Conservation (phyloP, 2,888 invertebrate species). For the Brachyopa scutellaris region DNA sequence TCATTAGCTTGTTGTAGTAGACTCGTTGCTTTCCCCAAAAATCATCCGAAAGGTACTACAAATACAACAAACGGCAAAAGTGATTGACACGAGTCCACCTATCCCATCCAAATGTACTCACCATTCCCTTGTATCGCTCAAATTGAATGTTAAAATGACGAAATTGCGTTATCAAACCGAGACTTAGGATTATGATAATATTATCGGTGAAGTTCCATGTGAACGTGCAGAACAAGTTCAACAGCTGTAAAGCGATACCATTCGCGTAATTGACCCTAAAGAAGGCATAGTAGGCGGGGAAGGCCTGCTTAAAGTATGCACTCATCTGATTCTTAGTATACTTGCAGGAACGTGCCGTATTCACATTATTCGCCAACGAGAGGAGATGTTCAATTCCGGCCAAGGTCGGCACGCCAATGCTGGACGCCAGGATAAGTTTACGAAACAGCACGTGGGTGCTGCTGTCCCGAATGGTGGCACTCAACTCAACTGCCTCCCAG, state of each 20-base stretch:
- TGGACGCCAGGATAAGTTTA: conserved; percentile 47
- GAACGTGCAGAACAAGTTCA: conserved; percentile 82
- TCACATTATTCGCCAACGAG: conserved; percentile 84
- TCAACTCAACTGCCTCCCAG: conserved; percentile 81
- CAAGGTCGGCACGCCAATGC: conserved; percentile 63
- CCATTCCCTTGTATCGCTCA: conserved; percentile 63
- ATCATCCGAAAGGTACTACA: conserved; percentile 83
- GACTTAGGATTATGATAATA: conserved; percentile 86
- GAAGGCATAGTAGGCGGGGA: conserved; percentile 83
- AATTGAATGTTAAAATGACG: conserved; percentile 82
- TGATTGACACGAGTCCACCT: neutral
- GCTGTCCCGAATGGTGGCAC: conserved; percentile 40
- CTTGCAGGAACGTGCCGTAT: conserved; percentile 82
- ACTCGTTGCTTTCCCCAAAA: conserved; percentile 86
- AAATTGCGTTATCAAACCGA: conserved; percentile 85
- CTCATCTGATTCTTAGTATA: conserved; percentile 75
- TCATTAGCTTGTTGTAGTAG: conserved; percentile 83
- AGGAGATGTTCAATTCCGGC: conserved; percentile 83
- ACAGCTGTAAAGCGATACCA: conserved; percentile 82
- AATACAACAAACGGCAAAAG: neutral
- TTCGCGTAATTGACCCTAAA: conserved; percentile 83
- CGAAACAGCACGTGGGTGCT: conserved; percentile 46
- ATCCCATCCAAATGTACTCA: conserved; percentile 12
- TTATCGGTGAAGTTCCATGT: conserved; percentile 88
- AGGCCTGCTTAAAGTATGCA: conserved; percentile 80